Conservation (phyloP, 2,113 vertebrate species). For the Oophaga pumilio region DNA sequence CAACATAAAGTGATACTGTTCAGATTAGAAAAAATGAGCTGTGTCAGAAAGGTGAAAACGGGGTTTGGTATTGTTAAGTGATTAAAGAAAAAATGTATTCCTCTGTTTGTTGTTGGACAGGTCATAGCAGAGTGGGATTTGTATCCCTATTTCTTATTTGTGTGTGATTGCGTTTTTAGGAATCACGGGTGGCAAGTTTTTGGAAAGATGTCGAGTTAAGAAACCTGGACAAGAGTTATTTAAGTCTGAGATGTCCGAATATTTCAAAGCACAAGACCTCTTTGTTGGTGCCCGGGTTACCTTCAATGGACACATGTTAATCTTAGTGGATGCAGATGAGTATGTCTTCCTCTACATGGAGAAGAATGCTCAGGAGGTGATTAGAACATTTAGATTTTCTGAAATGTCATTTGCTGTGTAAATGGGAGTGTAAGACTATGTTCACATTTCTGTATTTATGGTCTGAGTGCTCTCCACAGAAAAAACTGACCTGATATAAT, state of each 20-base stretch:
- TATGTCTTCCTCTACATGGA: slow-evolving; percentile 90
- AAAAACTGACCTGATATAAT: too few species aligned
- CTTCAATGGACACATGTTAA: slow-evolving; percentile 79
- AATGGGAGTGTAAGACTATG: neutral
- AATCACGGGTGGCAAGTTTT: slow-evolving; percentile 80
- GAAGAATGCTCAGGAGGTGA: slow-evolving; percentile 81
- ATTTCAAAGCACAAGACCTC: slow-evolving; percentile 80
- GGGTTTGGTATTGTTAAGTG: too few species aligned
- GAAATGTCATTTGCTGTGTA: neutral
- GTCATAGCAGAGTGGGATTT: neutral
- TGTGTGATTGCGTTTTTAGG: slow-evolving; percentile 67
- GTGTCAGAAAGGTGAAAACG: too few species aligned
- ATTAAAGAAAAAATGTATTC: neutral
- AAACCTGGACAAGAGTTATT: slow-evolving; percentile 86
- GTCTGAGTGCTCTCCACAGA: too few species aligned
- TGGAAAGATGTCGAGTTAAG: slow-evolving; percentile 82
- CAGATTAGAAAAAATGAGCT: too few species aligned
- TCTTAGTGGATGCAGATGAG: slow-evolving; percentile 83
- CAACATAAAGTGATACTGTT: too few species aligned
- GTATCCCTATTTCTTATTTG: neutral
- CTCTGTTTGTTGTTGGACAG: neutral
- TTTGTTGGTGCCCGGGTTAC: slow-evolving; percentile 81
- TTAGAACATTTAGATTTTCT: neutral
- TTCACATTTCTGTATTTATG: too few species aligned
- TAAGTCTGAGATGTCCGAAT: slow-evolving; percentile 82